Percentiles rank a stretch among this genome's conserved stretches.
Conservation (phyloP, 2,888 invertebrate genomes). For the Ophioninae sp. region DNA sequence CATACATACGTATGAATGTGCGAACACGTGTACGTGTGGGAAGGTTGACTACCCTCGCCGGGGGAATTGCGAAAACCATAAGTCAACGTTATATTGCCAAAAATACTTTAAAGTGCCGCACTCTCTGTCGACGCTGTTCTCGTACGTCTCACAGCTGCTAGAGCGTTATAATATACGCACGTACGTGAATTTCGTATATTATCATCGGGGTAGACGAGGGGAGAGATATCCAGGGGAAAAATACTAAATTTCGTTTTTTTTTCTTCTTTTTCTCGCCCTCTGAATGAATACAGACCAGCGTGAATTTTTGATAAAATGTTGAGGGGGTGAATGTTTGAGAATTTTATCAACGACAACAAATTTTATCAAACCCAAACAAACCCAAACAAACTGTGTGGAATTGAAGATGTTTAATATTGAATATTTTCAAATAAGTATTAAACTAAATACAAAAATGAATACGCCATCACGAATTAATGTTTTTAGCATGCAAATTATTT, state of each 20-base stretch:
- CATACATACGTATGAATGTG: background rate
- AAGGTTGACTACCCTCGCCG: slow-evolving; percentile 60
- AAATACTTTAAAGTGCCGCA: slow-evolving; percentile 80
- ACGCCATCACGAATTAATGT: no score
- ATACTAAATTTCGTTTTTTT: slow-evolving; percentile 34
- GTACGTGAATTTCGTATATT: slow-evolving; percentile 43
- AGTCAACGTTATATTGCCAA: slow-evolving; percentile 80
- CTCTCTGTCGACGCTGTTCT: slow-evolving; percentile 58
- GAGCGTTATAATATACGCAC: slow-evolving; percentile 45
- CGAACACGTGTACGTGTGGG: background rate
- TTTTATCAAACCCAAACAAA: no score
- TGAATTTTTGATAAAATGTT: background rate
- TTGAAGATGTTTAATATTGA: background rate
- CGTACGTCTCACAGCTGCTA: slow-evolving; percentile 50
- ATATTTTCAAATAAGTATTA: background rate
- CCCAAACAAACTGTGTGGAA: no score
- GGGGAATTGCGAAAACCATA: slow-evolving; percentile 75
- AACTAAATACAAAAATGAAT: no score
- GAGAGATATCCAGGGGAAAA: background rate
- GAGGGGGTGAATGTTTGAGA: background rate
- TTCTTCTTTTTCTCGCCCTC: background rate
- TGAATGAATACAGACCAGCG: slow-evolving; percentile 8
- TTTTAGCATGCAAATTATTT: background rate
- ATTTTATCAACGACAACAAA: background rate
- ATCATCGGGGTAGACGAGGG: slow-evolving; percentile 5